Evolutionary conservation across 2,797 vertebrate species (phyloP).

Genomic region (Nannoperca australis): DNA sequence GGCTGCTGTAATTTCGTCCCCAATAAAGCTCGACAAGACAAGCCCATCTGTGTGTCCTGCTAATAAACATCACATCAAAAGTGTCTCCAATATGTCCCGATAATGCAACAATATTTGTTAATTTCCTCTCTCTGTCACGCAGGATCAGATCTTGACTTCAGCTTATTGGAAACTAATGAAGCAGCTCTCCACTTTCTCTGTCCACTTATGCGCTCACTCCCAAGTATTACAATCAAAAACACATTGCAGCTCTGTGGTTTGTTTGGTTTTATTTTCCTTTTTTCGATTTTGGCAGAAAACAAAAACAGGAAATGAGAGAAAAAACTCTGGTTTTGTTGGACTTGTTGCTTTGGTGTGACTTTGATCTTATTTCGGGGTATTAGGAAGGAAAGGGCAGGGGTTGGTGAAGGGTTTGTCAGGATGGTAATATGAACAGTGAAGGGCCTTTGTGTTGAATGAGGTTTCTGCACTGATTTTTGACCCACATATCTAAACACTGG

Average conservation of each 20-base stretch:
- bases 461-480: conserved; percentile 87
- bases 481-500: conserved; percentile 85
- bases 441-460: conserved; percentile 81
- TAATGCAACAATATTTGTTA: conserved; percentile 46
- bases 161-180: conserved; percentile 66
- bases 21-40: conserved; percentile 16
- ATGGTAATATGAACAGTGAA: conserved; percentile 65
- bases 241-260: conserved; percentile 28
- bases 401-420: conserved; percentile 47
- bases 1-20: conserved; percentile 22
- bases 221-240: conserved; percentile 18
- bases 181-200: conserved; percentile 46
- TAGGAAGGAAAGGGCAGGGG: conserved; percentile 67
- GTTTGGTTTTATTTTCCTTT: conserved; percentile 7
- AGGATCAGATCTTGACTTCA: conserved; percentile 55
- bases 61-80: conserved; percentile 48
- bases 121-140: conserved; percentile 57
- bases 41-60: conserved; percentile 15
- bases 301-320: conserved; percentile 69
- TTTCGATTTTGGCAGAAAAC: conserved; percentile 41
- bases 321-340: conserved; percentile 34
- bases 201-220: conserved; percentile 22
- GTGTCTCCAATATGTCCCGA: conserved; percentile 22
- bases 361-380: conserved; percentile 70
- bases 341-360: conserved; percentile 46